Evolutionary conservation across 1,140 invertebrate genomes (phyloP).

Genomic region (Heliconius eleuchia): DNA sequence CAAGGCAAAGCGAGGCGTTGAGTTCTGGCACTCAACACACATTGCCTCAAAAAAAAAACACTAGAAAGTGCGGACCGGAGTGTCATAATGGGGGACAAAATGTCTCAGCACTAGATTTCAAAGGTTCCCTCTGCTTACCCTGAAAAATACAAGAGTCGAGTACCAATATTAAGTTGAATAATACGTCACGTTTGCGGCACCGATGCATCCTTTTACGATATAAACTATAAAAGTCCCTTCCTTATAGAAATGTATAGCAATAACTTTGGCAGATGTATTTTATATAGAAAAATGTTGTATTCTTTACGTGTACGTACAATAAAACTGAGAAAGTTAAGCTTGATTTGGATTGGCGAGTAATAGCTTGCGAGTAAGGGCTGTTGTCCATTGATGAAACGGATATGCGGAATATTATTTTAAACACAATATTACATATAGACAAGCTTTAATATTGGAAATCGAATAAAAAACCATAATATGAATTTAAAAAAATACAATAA

Average conservation of each 20-base stretch:
- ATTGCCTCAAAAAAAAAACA: no score
- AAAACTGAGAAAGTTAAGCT: slow-evolving; percentile 50
- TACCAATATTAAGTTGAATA: background rate
- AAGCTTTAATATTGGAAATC: no score
- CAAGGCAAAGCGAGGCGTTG: no score
- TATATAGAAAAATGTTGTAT: slow-evolving; percentile 40
- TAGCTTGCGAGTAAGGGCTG: slow-evolving; percentile 45
- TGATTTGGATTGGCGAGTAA: slow-evolving; percentile 41
- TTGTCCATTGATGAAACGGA: slow-evolving; percentile 23
- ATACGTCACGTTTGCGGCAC: background rate
- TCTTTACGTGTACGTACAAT: slow-evolving; percentile 42
- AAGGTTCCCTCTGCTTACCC: no score
- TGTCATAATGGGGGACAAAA: no score
- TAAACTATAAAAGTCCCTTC: slow-evolving; percentile 15
- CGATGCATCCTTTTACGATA: slow-evolving; percentile 16
- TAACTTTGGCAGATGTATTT: slow-evolving; percentile 36
- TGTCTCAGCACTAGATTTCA: no score
- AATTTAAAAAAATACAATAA: no score
- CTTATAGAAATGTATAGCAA: slow-evolving; percentile 34
- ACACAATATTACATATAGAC: no score
- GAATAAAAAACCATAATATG: no score
- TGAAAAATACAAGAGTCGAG: no score
- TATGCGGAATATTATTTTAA: background rate
- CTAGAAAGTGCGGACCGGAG: no score
- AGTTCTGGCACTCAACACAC: no score